Conservation (phyloP, 1,140 invertebrate genomes). For the Procambarus virginalis region DNA sequence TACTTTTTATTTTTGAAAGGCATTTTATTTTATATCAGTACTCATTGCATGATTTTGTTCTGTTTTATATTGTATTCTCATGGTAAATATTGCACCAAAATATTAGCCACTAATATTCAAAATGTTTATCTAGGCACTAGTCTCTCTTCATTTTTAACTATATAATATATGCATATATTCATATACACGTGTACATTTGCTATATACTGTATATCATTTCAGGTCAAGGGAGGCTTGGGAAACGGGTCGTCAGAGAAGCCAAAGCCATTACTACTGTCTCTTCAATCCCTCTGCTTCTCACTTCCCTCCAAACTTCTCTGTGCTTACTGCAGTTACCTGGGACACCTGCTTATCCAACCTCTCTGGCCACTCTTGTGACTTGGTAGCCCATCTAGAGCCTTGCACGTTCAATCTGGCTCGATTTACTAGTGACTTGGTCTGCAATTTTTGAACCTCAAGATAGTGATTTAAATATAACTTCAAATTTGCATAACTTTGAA, state of each 20-base stretch:
- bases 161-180: background rate
- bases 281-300: conserved; percentile 39
- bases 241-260: conserved; percentile 63
- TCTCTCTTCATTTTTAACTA: too few relatives aligned
- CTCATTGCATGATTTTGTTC: too few relatives aligned
- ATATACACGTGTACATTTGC: background rate
- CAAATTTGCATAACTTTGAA: conserved; percentile 6
- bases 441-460: conserved; percentile 29
- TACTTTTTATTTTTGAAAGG: too few relatives aligned
- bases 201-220: background rate
- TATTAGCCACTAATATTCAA: too few relatives aligned
- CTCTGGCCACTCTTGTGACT: conserved; percentile 35
- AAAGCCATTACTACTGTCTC: conserved; percentile 56
- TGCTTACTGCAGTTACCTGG: conserved; percentile 23
- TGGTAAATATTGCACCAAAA: too few relatives aligned
- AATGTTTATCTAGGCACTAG: too few relatives aligned
- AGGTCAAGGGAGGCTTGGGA: conserved; percentile 63
- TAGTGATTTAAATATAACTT: conserved; percentile 8
- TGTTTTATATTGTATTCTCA: too few relatives aligned
- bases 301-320: conserved; percentile 41
- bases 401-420: conserved; percentile 7
- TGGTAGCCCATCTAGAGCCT: conserved; percentile 25
- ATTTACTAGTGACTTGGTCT: conserved; percentile 26
- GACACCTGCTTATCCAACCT: conserved; percentile 37
- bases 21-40: too few relatives aligned